phyloP scores from a whole-genome alignment of 2,888 invertebrate species.

The Onthophagus sagittarius region DNA sequence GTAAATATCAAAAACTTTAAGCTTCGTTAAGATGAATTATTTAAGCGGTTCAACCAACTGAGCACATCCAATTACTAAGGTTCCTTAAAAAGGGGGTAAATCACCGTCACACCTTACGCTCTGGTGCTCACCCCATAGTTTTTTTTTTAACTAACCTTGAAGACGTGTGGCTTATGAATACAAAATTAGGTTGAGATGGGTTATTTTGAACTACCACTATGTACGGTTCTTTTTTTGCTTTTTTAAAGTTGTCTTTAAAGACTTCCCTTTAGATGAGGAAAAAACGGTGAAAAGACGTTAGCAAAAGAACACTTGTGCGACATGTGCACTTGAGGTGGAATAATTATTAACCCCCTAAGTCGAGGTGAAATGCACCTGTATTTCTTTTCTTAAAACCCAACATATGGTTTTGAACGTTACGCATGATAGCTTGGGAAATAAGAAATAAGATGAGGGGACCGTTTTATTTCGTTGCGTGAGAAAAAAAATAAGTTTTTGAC shows the following conservation, averaged over 20 bases:
- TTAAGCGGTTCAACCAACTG: not conserved
- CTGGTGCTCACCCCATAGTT: not conserved
- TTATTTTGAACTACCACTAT: not conserved
- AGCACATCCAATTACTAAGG: not conserved
- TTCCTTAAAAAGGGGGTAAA: not conserved
- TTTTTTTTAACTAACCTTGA: not conserved
- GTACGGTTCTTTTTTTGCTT: not conserved
- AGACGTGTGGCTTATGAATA: not conserved
- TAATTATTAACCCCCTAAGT: not conserved
- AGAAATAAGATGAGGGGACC: not conserved
- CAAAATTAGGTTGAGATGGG: not conserved
- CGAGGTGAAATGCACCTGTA: not conserved
- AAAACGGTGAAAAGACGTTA: too few relatives aligned
- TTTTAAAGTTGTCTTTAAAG: not conserved
- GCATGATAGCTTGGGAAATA: not conserved
- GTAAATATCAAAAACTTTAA: conserved; percentile 48
- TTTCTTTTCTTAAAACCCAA: not conserved
- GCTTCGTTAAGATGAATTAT: not conserved
- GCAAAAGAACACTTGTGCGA: not conserved
- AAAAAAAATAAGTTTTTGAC: too few relatives aligned
- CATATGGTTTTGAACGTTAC: not conserved
- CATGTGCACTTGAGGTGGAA: not conserved
- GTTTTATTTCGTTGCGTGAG: too few relatives aligned
- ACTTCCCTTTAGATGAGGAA: too few relatives aligned
- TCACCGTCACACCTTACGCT: conserved; percentile 3